Evolutionary conservation across 2,113 vertebrate genomes (phyloP).

Genomic region (Bucco capensis): DNA sequence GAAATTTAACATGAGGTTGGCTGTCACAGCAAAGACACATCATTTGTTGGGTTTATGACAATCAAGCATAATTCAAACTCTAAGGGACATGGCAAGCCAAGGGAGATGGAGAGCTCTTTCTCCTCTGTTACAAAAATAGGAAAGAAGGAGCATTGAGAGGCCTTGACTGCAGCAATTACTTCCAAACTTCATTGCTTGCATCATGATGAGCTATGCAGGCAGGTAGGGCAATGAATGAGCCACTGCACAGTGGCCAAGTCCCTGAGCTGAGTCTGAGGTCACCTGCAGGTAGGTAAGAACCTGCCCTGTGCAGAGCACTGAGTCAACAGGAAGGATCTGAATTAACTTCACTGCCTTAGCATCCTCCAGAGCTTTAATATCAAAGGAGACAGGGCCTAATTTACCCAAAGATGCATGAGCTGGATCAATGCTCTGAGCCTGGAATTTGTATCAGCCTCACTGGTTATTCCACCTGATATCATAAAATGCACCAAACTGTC

Average conservation of each 20-base stretch:
- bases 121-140: not conserved
- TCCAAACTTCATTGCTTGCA: not conserved
- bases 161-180: not conserved
- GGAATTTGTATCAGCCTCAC: not conserved
- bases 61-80: accelerated
- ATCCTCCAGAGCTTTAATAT: not conserved
- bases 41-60: not conserved
- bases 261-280: accelerated
- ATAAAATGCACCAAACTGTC: not conserved
- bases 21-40: not conserved
- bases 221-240: not conserved
- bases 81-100: not conserved
- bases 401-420: not conserved
- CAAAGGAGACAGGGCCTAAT: not conserved
- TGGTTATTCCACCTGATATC: not conserved
- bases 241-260: not conserved
- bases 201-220: not conserved
- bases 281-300: not conserved
- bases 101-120: not conserved
- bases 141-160: not conserved
- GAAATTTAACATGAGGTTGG: not conserved
- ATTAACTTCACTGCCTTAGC: not conserved
- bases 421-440: not conserved
- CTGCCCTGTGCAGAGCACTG: not conserved
- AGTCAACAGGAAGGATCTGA: not conserved